Percentiles rank a stretch among this genome's conserved stretches.
Evolutionary conservation across 2,888 invertebrate species (phyloP).

Genomic region (Lamellibrachia satsuma): DNA sequence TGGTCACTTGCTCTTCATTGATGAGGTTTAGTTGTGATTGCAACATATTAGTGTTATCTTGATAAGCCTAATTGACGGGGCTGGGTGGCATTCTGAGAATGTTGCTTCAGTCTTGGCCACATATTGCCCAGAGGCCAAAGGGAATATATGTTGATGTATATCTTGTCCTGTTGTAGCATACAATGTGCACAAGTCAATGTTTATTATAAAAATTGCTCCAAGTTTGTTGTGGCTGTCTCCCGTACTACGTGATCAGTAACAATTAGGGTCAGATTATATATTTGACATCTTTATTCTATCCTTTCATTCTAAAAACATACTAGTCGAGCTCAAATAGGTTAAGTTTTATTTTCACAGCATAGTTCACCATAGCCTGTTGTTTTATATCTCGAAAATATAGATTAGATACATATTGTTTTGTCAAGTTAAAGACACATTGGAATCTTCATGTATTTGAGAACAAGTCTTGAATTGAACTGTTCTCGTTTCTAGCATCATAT

Average conservation of each 20-base stretch:
- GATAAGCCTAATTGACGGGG: background rate
- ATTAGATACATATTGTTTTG: background rate
- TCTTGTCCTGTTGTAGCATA: background rate
- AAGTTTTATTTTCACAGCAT: background rate
- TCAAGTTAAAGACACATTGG: background rate
- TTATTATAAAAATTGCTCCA: background rate
- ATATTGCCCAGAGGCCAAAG: background rate
- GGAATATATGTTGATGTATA: background rate
- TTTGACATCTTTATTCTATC: background rate
- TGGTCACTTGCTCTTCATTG: background rate
- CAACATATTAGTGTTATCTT: background rate
- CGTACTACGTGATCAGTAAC: background rate
- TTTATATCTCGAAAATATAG: background rate
- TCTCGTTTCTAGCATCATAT: background rate
- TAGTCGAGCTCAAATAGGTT: background rate
- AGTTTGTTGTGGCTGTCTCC: background rate
- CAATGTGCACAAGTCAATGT: background rate
- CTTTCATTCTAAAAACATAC: background rate
- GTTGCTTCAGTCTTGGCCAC: background rate
- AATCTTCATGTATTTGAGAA: background rate
- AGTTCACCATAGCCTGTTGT: background rate
- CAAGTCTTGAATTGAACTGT: background rate
- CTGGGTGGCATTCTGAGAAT: background rate
- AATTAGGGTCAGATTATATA: background rate
- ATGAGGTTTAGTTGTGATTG: background rate